phyloP scores from a whole-genome alignment of 2,113 vertebrate species.

The Serinus canaria region DNA sequence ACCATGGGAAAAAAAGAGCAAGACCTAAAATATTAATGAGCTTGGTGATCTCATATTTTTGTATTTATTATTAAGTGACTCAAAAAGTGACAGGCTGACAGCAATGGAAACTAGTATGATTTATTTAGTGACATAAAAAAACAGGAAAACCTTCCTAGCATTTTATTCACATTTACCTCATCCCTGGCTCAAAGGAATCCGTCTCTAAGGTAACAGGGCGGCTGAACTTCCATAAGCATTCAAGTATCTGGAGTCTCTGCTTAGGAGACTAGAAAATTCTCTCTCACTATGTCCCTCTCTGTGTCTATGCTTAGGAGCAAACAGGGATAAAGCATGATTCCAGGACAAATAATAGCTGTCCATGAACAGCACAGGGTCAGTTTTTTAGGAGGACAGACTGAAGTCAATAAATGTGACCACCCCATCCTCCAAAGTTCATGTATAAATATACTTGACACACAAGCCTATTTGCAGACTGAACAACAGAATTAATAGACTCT shows the following conservation, averaged over 20 bases:
- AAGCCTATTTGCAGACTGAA: neutral
- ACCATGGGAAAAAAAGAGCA: neutral
- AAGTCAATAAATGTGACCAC: neutral
- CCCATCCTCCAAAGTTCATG: neutral
- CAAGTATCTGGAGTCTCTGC: neutral
- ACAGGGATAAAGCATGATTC: neutral
- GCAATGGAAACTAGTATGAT: constrained; percentile 6
- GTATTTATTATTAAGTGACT: constrained; percentile 34
- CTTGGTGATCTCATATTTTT: constrained; percentile 8
- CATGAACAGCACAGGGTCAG: neutral
- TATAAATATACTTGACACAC: neutral
- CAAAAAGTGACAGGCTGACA: neutral
- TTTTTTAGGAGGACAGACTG: neutral
- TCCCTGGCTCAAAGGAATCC: neutral
- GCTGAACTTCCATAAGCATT: neutral
- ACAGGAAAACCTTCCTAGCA: neutral
- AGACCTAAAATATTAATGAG: constrained; percentile 15
- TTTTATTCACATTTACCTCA: constrained; percentile 21
- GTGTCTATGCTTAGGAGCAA: neutral
- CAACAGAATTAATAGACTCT: neutral
- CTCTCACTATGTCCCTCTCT: neutral
- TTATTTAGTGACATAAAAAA: constrained; percentile 26
- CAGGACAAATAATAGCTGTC: neutral
- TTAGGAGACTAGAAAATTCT: neutral
- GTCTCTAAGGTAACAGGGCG: accelerated